phyloP scores from a whole-genome alignment of 2,797 vertebrate genomes.

The Schizopygopsis pylzovi region DNA sequence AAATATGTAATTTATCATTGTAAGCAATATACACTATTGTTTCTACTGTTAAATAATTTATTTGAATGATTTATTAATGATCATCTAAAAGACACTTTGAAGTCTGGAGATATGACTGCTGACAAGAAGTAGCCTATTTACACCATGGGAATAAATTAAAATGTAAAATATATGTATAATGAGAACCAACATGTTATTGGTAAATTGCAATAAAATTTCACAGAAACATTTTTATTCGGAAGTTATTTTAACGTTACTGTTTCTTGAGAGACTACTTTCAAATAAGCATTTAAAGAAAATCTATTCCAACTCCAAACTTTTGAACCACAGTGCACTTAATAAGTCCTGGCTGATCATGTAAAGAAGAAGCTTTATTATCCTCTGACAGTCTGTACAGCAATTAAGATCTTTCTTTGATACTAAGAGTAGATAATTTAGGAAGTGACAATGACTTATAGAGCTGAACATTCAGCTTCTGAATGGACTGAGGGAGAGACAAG shows the following conservation, averaged over 20 bases:
- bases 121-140: neutral
- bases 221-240: no score
- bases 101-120: neutral
- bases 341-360: neutral
- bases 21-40: neutral
- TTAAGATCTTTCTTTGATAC: slow-evolving; percentile 15
- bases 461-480: neutral
- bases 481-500: neutral
- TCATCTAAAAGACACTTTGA: neutral
- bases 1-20: neutral
- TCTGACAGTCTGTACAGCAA: neutral
- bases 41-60: neutral
- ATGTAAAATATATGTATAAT: neutral
- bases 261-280: neutral
- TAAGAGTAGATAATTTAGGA: neutral
- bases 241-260: neutral
- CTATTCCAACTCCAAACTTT: neutral
- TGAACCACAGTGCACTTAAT: neutral
- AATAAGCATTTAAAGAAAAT: neutral
- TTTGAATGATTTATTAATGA: neutral
- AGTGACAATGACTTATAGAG: neutral
- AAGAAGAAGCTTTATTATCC: neutral
- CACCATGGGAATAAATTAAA: neutral
- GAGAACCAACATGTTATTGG: neutral
- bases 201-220: neutral